These are phyloP conservation scores for Hephaestus fuliginosus DNA, from an alignment of 2,797 vertebrate genomes.

Conservation along the genomic window DNA sequence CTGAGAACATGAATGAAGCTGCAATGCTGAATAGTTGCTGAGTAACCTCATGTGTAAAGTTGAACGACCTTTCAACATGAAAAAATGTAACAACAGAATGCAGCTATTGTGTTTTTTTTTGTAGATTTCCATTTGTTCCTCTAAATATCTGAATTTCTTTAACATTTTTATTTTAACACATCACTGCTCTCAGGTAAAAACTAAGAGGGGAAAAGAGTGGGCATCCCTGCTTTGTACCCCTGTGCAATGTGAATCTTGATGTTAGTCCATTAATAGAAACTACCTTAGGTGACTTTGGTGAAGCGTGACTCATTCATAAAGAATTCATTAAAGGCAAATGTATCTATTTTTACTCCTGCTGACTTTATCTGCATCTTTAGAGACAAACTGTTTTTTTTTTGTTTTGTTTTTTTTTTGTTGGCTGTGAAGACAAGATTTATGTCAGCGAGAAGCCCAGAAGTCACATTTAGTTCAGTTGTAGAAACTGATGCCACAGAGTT, in stretches of 20 bases:
- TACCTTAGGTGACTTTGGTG: background rate
- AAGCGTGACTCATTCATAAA: background rate
- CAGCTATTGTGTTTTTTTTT: background rate
- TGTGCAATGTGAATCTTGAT: slow-evolving; percentile 1
- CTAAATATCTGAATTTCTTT: background rate
- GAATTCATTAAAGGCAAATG: background rate
- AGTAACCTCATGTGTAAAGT: background rate
- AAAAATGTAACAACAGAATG: background rate
- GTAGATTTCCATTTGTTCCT: background rate
- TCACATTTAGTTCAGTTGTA: slow-evolving; percentile 11
- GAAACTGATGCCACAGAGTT: slow-evolving; percentile 2
- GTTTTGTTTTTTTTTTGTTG: background rate
- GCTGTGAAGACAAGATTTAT: background rate
- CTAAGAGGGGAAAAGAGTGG: too few species aligned
- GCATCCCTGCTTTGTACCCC: background rate
- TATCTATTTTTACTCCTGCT: background rate
- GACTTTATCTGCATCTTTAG: slow-evolving; percentile 1
- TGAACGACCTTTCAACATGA: background rate
- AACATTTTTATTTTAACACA: background rate
- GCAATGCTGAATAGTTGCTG: background rate
- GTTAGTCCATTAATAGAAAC: background rate
- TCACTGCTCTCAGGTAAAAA: background rate
- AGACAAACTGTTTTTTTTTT: too few species aligned
- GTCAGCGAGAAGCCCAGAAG: background rate
- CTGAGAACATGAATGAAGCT: slow-evolving; percentile 3